Evolutionary conservation across 1,140 invertebrate genomes (phyloP), one percentile per base, ranked within the genome.

Genomic region (Belonocnema kinseyi): DNA sequence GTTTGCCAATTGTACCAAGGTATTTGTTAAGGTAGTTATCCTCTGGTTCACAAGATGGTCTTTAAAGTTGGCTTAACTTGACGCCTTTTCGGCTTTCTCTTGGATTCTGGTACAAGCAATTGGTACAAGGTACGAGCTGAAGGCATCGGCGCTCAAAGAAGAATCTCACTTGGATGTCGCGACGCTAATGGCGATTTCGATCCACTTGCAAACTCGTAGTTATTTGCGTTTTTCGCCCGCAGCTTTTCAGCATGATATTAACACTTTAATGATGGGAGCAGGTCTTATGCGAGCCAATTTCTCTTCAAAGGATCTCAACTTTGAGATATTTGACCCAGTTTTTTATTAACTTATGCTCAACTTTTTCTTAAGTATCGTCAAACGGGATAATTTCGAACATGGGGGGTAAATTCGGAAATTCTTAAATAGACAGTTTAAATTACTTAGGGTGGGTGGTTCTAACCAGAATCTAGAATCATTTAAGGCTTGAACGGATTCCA

Each of bases 211-310:
- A 54, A 54, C 53, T 54, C 53, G 53, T n/a, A 17, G 53, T 54
- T 54, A 54, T 54, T 54, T 54, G 53, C n/a, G 17, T 54, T 54
- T 54, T 54, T 54, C 17, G 53, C 53, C 53, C 53, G 53, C 53
- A 54, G 53, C 53, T 54, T 54, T 54, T 54, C 53, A 54, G n/a
- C 53, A 19, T 54, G 53, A n/a, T n/a, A 54, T 54, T 54, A 54
- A 54, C 53, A 54, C 16, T 54, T 54, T 54, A 54, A 54, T 54
- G 17, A 54, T 54, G n/a, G n/a, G 5, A 17, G n/a, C 53, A 54
- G 53, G 53, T 54, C 53, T 54, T 19, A 8, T 54, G 53, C 19
- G 53, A 54, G 17, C 53, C 11, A 54, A 54, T 54, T 54, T 54
- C 53, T 54, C 53, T 54, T 19, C 0, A 17, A 10, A 54, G n/a